phyloP scores from a whole-genome alignment of 1,140 invertebrate genomes.

The Heliconius hermathena region DNA sequence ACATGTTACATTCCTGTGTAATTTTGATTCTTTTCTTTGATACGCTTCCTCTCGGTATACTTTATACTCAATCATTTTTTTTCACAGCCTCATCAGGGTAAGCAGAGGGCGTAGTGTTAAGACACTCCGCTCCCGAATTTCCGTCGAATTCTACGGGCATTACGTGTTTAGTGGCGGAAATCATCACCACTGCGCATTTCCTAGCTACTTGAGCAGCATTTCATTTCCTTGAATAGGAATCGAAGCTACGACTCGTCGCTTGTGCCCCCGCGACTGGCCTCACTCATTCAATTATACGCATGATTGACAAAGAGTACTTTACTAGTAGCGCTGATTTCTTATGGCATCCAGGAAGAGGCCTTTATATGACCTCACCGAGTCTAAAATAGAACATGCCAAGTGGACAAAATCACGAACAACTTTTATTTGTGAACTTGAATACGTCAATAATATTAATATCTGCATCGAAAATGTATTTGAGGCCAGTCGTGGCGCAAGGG shows the following conservation, averaged over 20 bases:
- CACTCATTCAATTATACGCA: conserved; percentile 11
- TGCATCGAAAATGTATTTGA: not conserved
- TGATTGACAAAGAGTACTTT: conserved; percentile 9
- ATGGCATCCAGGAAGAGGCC: conserved; percentile 16
- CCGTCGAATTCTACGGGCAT: too few species aligned
- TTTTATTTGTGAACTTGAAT: conserved; percentile 2
- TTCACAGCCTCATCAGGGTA: too few species aligned
- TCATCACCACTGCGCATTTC: too few species aligned
- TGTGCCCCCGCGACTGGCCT: too few species aligned
- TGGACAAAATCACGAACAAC: conserved; percentile 2
- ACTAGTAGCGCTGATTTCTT: conserved; percentile 15
- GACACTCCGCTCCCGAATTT: too few species aligned
- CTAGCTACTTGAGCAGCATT: too few species aligned
- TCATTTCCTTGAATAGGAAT: too few species aligned
- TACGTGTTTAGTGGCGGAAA: too few species aligned
- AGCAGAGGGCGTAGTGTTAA: too few species aligned
- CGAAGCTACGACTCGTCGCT: too few species aligned
- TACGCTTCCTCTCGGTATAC: not conserved
- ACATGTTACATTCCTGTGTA: not conserved
- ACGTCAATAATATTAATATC: not conserved
- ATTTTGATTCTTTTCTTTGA: not conserved
- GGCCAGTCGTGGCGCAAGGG: too few species aligned
- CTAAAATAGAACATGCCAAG: conserved; percentile 5
- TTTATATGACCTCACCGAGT: conserved; percentile 10
- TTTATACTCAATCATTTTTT: not conserved